These are phyloP conservation scores for Globicephala melas DNA, from an alignment of 2,113 vertebrate species.

Conservation along the genomic window DNA sequence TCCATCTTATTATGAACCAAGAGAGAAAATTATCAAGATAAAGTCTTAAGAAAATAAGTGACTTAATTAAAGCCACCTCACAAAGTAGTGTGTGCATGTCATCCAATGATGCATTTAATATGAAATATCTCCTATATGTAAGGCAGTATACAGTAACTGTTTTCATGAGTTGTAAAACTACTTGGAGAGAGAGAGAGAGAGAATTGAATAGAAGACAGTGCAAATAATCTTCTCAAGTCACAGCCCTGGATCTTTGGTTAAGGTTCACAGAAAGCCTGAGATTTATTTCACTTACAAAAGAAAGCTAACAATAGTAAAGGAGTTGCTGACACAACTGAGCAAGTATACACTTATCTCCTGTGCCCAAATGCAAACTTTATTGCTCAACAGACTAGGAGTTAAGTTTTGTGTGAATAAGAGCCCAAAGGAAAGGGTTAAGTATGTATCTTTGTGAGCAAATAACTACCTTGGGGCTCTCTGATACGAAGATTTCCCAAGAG, in stretches of 20 bases:
- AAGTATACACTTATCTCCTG: slow-evolving; percentile 56
- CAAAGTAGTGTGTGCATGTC: background rate
- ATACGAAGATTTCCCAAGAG: slow-evolving; percentile 69
- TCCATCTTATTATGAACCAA: slow-evolving; percentile 34
- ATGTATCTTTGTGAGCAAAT: slow-evolving; percentile 71
- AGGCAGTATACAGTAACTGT: background rate
- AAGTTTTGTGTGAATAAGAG: slow-evolving; percentile 70
- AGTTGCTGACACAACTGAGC: slow-evolving; percentile 61
- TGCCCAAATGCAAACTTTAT: slow-evolving; percentile 69
- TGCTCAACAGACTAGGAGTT: slow-evolving; percentile 72
- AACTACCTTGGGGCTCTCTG: slow-evolving; percentile 61
- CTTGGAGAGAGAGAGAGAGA: too few species aligned
- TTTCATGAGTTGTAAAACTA: slow-evolving; percentile 8
- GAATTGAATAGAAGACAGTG: background rate
- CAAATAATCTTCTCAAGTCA: background rate
- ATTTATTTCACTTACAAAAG: background rate
- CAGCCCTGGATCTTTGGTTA: slow-evolving; percentile 30
- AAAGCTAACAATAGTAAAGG: slow-evolving; percentile 61
- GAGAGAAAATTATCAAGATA: slow-evolving; percentile 23
- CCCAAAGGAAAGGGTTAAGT: slow-evolving; percentile 68
- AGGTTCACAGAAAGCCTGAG: slow-evolving; percentile 46
- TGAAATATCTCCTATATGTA: background rate
- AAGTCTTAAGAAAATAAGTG: slow-evolving; percentile 26
- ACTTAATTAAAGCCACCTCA: slow-evolving; percentile 34
- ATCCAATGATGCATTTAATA: background rate